These are phyloP conservation scores for Dreissena rostriformis DNA, from an alignment of 1,140 invertebrate species.

Conservation along the genomic window DNA sequence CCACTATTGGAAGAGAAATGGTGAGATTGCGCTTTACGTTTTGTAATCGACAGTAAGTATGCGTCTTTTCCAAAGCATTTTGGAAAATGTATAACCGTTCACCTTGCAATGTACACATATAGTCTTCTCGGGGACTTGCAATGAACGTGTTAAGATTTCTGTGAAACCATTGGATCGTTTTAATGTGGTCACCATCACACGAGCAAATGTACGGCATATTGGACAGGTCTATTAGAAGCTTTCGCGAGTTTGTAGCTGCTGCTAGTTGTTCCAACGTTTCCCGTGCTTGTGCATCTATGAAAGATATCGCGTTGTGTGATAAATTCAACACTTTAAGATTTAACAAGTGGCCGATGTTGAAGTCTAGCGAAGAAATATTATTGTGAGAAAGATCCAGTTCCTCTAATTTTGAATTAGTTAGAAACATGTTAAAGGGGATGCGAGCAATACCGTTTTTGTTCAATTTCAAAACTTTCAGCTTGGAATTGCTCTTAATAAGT, in stretches of 20 bases:
- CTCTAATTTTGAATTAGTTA: neutral
- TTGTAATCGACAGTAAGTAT: conserved; percentile 5
- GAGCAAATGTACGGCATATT: no score
- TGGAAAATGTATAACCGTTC: no score
- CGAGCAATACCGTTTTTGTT: neutral
- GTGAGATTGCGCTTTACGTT: neutral
- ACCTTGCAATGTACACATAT: no score
- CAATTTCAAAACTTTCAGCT: conserved; percentile 9
- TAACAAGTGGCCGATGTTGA: neutral
- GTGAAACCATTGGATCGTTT: no score
- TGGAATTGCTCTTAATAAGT: neutral
- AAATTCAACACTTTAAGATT: conserved; percentile 2
- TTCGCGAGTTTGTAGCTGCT: neutral
- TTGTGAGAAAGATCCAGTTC: conserved; percentile 7
- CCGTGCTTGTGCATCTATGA: neutral
- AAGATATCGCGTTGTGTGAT: neutral
- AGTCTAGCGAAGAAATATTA: neutral
- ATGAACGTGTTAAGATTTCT: no score
- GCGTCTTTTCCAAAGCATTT: neutral
- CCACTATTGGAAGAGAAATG: neutral
- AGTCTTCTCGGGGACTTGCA: no score
- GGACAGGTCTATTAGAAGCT: no score
- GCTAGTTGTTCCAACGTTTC: neutral
- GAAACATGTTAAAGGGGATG: neutral
- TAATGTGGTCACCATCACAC: neutral